Percentiles rank a stretch among this genome's conserved stretches.
Evolutionary conservation across 2,113 vertebrate genomes (phyloP).

Genomic region (Larimichthys polyactis): DNA sequence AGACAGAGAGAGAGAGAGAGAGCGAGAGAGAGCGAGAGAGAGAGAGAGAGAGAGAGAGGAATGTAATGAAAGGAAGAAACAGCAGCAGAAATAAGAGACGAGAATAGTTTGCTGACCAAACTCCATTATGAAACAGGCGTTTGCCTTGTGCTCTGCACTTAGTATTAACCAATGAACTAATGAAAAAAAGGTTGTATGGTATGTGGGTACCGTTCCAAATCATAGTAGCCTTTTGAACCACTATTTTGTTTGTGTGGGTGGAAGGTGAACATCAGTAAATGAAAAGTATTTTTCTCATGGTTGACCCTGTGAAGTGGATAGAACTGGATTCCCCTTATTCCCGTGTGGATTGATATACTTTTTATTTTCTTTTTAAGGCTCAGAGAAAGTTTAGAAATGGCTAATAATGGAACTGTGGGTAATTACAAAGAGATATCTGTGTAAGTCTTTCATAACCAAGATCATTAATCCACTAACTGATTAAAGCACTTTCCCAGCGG

Average conservation of each 20-base stretch:
- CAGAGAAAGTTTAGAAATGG: not conserved
- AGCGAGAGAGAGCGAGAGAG: constrained; percentile 3
- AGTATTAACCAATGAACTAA: constrained; percentile 41
- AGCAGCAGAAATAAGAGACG: constrained; percentile 45
- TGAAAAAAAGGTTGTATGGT: constrained; percentile 18
- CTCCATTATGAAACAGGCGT: constrained; percentile 59
- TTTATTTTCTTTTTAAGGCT: too few species aligned
- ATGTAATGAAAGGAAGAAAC: constrained; percentile 60
- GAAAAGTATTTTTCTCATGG: not conserved
- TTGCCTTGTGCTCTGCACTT: constrained; percentile 50
- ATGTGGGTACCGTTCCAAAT: not conserved
- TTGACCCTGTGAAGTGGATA: not conserved
- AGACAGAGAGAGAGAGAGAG: constrained; percentile 23
- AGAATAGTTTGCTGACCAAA: constrained; percentile 63
- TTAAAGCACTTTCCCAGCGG: not conserved
- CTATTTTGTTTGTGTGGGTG: constrained; percentile 2
- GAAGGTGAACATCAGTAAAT: not conserved
- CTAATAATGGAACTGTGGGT: not conserved
- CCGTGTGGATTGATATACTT: not conserved
- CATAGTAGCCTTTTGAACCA: not conserved
- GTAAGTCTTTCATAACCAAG: not conserved
- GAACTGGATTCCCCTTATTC: not conserved
- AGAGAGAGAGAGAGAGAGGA: constrained; percentile 15
- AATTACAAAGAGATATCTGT: too few species aligned
- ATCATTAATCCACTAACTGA: not conserved